Conservation (phyloP, 2,888 invertebrate species). For the Thymelicus lineola region DNA sequence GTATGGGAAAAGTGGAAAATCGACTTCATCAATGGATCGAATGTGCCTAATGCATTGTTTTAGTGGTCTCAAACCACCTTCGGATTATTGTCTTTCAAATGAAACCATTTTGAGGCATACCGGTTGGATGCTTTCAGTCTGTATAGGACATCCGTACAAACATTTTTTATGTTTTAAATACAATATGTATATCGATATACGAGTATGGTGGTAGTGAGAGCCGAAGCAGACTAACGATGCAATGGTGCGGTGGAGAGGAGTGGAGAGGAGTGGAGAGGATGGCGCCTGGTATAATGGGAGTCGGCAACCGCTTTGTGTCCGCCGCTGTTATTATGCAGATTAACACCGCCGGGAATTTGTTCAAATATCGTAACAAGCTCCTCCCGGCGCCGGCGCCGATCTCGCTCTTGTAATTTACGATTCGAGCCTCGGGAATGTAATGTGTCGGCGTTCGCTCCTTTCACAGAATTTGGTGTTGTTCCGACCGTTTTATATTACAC, state of each 20-base stretch:
- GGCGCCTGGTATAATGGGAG: conserved; percentile 82
- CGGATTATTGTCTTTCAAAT: no score
- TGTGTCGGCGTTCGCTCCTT: conserved; percentile 75
- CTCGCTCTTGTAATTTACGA: conserved; percentile 78
- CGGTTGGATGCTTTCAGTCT: no score
- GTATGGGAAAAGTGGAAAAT: no score
- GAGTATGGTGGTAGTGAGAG: no score
- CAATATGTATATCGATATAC: no score
- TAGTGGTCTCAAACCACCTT: no score
- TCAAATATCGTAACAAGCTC: conserved; percentile 84
- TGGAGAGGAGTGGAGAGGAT: conserved; percentile 66
- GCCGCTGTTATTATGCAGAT: conserved; percentile 85
- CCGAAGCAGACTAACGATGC: no score
- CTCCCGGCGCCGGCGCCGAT: conserved; percentile 81
- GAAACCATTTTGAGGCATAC: no score
- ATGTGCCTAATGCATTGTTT: no score
- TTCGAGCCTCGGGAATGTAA: conserved; percentile 67
- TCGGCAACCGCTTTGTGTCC: conserved; percentile 80
- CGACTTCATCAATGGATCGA: no score
- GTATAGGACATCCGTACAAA: no score
- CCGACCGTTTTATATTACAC: conserved; percentile 67
- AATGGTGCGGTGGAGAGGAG: conserved; percentile 40
- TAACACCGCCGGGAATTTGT: conserved; percentile 85
- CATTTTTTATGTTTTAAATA: no score
- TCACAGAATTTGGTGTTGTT: conserved; percentile 60